A percentile compares a stretch with the other conserved stretches of the same genome.
These are phyloP conservation scores for Aricia agestis DNA, from an alignment of 1,140 invertebrate species.

Conservation along the genomic window DNA sequence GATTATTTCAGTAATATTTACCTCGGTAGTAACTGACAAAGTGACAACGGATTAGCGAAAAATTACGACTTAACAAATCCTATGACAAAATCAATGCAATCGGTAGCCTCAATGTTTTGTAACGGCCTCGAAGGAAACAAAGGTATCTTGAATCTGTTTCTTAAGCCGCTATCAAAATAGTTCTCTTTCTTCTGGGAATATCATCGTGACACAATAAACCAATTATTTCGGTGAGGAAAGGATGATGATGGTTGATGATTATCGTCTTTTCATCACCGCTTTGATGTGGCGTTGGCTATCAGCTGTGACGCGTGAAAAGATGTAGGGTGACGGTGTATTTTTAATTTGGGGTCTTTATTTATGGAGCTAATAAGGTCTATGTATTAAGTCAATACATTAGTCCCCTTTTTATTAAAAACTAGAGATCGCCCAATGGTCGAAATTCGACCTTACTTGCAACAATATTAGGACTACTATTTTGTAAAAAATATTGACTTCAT, in stretches of 20 bases:
- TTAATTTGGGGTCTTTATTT: not conserved
- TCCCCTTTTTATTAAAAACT: too few species aligned
- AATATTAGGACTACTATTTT: too few species aligned
- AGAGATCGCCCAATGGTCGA: too few species aligned
- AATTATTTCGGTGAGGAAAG: not conserved
- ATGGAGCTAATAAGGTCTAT: not conserved
- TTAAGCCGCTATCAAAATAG: not conserved
- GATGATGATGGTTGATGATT: not conserved
- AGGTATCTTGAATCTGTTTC: not conserved
- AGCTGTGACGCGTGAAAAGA: not conserved
- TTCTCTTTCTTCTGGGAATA: not conserved
- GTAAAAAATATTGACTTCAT: too few species aligned
- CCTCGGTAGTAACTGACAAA: too few species aligned
- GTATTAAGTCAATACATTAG: too few species aligned
- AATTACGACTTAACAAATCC: not conserved
- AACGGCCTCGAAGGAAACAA: not conserved
- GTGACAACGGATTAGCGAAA: not conserved
- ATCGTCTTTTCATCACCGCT: not conserved
- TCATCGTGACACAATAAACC: not conserved
- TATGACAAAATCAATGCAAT: not conserved
- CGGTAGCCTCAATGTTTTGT: not conserved
- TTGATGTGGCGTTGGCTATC: not conserved
- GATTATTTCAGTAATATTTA: not conserved
- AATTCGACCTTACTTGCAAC: too few species aligned
- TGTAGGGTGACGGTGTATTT: not conserved